Conservation (phyloP, 2,888 invertebrate genomes). For the Harpalus rufipes region DNA sequence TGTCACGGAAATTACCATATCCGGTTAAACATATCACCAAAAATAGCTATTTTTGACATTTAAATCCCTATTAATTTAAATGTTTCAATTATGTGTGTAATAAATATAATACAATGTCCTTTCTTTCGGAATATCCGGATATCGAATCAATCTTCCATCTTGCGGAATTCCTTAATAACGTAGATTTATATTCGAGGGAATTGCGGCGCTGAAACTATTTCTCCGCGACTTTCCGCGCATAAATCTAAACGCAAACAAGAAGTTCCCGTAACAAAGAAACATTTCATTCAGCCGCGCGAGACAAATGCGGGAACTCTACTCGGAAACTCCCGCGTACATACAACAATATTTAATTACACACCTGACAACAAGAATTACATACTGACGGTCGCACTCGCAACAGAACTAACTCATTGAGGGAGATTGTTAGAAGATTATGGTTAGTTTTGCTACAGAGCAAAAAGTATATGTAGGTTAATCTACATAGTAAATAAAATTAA, state of each 20-base stretch:
- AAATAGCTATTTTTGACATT: too few relatives aligned
- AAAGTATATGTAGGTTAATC: too few relatives aligned
- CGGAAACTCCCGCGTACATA: not conserved
- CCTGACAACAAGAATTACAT: not conserved
- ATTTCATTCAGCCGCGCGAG: not conserved
- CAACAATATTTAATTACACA: conserved; percentile 6
- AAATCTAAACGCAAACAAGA: conserved; percentile 25
- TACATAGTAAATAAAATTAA: too few relatives aligned
- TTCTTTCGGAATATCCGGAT: not conserved
- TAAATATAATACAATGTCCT: too few relatives aligned
- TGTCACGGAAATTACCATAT: too few relatives aligned
- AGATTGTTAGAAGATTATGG: not conserved
- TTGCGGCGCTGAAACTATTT: conserved; percentile 4
- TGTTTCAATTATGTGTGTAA: too few relatives aligned
- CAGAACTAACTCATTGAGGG: not conserved
- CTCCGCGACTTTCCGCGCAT: not conserved
- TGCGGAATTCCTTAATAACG: conserved; percentile 10
- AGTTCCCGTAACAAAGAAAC: not conserved
- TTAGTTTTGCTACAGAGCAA: too few relatives aligned
- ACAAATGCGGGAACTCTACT: not conserved
- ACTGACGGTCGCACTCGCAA: not conserved
- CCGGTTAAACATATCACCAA: too few relatives aligned
- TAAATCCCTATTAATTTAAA: too few relatives aligned
- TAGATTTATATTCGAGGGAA: conserved; percentile 15
- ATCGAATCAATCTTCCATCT: not conserved